A percentile compares a stretch with the other conserved stretches of the same genome.
Conservation (phyloP, 1,140 invertebrate species). For the Cardiocondyla obscurior region DNA sequence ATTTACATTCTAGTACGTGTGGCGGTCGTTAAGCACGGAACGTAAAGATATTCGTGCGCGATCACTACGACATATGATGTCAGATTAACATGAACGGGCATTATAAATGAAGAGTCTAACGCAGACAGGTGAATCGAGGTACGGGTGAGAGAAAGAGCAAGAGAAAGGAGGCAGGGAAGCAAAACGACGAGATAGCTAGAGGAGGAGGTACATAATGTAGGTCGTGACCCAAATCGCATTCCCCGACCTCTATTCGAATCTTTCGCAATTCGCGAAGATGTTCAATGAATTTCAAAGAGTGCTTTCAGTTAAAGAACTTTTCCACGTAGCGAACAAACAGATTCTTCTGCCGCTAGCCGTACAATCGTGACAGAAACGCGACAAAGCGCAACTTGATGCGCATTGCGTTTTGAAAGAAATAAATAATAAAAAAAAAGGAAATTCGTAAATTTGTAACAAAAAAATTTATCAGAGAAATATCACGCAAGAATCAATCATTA, state of each 20-base stretch:
- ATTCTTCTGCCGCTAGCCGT: not conserved
- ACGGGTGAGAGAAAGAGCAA: constrained; percentile 29
- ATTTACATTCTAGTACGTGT: constrained; percentile 6
- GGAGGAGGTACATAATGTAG: constrained; percentile 58
- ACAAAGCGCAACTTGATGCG: not conserved
- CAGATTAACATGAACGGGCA: constrained; percentile 35
- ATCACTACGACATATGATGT: constrained; percentile 41
- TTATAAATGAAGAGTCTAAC: constrained; percentile 15
- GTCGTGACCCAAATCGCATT: constrained; percentile 69
- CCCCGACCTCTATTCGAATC: constrained; percentile 61
- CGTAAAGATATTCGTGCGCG: not conserved
- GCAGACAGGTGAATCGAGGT: constrained; percentile 49
- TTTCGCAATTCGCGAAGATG: constrained; percentile 70
- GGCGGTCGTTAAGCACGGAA: constrained; percentile 2
- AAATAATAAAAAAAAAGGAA: too few relatives aligned
- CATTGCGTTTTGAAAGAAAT: not conserved
- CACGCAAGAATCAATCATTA: too few relatives aligned
- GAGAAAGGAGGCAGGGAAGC: constrained; percentile 2
- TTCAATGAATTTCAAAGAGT: constrained; percentile 59
- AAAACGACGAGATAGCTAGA: not conserved
- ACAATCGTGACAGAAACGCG: not conserved
- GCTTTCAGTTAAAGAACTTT: not conserved
- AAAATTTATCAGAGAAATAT: too few relatives aligned
- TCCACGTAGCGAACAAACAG: not conserved
- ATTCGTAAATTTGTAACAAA: too few relatives aligned